phyloP scores from a whole-genome alignment of 1,140 invertebrate genomes.

The Hormaphis cornu region DNA sequence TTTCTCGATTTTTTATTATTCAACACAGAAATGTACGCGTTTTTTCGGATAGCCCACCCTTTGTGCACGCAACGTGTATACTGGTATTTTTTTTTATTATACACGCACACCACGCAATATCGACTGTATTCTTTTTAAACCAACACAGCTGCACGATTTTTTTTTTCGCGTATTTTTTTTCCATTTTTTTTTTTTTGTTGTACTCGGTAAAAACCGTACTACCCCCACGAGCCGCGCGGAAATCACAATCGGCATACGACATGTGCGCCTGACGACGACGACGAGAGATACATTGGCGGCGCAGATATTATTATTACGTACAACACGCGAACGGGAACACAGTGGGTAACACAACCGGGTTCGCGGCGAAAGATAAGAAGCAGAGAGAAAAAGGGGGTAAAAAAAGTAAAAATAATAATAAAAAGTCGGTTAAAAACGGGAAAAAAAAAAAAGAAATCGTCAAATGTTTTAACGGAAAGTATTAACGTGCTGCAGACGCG shows the following conservation, averaged over 20 bases:
- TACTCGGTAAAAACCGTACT: neutral
- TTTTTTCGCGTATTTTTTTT: constrained; percentile 18
- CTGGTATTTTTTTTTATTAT: constrained; percentile 24
- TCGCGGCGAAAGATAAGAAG: constrained; percentile 17
- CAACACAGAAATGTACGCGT: neutral
- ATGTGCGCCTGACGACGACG: constrained; percentile 9
- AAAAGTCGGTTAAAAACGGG: too few species aligned
- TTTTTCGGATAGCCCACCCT: constrained; percentile 3
- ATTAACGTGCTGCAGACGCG: too few species aligned
- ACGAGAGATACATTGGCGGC: constrained; percentile 3
- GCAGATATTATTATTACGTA: constrained; percentile 8
- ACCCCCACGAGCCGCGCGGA: neutral
- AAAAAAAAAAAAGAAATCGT: neutral
- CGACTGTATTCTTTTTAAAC: constrained; percentile 21
- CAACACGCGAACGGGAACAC: neutral
- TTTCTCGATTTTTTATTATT: neutral
- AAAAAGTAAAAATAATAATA: constrained; percentile 1
- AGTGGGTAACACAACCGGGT: constrained; percentile 3
- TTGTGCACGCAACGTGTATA: neutral
- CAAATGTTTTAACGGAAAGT: constrained; percentile 16
- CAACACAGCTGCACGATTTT: constrained; percentile 26
- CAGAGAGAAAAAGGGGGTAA: neutral
- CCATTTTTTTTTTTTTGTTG: too few species aligned
- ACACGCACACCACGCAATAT: constrained; percentile 17
- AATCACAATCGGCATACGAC: constrained; percentile 18